Evolutionary conservation across 2,797 vertebrate species (phyloP).

Genomic region (Melanotaenia trifasciata): DNA sequence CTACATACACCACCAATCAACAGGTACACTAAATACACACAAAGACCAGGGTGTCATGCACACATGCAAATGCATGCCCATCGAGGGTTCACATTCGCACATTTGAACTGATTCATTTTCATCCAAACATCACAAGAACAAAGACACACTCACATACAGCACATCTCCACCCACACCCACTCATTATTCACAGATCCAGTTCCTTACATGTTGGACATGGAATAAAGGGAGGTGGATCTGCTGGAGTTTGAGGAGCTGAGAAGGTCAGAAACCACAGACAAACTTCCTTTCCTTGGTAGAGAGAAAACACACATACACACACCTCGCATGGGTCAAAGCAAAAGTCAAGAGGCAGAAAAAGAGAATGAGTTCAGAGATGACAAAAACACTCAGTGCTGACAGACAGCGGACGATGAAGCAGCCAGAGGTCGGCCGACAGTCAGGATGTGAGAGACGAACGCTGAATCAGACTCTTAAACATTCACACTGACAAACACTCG

Average conservation of each 20-base stretch:
- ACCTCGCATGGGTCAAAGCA: slow-evolving; percentile 64
- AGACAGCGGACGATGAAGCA: slow-evolving; percentile 22
- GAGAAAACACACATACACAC: slow-evolving; percentile 75
- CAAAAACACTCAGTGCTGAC: neutral
- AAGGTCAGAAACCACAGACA: slow-evolving; percentile 86
- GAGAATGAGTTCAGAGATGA: slow-evolving; percentile 38
- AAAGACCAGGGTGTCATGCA: slow-evolving; percentile 43
- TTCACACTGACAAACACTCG: slow-evolving; percentile 29
- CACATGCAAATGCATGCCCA: slow-evolving; percentile 69
- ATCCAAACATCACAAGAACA: slow-evolving; percentile 31
- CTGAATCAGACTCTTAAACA: slow-evolving; percentile 14
- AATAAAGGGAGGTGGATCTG: slow-evolving; percentile 88
- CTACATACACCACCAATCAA: slow-evolving; percentile 9
- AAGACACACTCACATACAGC: slow-evolving; percentile 22
- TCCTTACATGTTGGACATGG: slow-evolving; percentile 88
- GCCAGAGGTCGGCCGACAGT: neutral
- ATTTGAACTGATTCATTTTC: slow-evolving; percentile 19
- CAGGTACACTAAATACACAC: slow-evolving; percentile 40
- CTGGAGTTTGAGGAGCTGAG: slow-evolving; percentile 86
- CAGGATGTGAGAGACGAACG: slow-evolving; percentile 12
- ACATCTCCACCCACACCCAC: slow-evolving; percentile 26
- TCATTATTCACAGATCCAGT: slow-evolving; percentile 70
- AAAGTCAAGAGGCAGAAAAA: slow-evolving; percentile 56
- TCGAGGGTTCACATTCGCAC: slow-evolving; percentile 30
- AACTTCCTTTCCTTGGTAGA: slow-evolving; percentile 87